Evolutionary conservation across 2,113 vertebrate genomes (phyloP), one percentile per base, ranked within the genome.

Genomic region (Zosterops hypoxanthus): DNA sequence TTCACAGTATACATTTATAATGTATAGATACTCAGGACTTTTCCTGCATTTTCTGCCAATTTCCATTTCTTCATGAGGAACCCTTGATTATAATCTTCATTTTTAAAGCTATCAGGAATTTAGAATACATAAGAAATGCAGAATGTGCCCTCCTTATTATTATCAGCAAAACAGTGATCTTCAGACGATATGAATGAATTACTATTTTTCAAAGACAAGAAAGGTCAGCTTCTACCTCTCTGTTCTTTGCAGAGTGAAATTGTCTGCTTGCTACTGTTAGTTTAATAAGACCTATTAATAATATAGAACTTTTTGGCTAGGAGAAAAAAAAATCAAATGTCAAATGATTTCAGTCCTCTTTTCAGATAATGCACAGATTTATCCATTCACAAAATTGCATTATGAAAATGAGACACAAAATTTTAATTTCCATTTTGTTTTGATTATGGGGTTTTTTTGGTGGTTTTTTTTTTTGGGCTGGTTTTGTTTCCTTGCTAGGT

Each of bases 211-310:
- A 55, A 78, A 41, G 19, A 65, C 18, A 39, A 41, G 86, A 93
- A 93, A 95, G 87, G 90, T 96, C 92, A 88, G 12, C 42, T 86
- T 73, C 56, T 86, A 78, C 79, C 50, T 92, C 63, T 80, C 55
- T 83, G 39, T 18, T 82, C 94, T 94, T 79, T 80, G 55, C 68
- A 36, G 46, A 76, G 36, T 65, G 81, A 63, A 80, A 88, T 77
- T 73, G 44, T 65, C 78, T 16, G 11, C 39, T 90, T 86, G 64
- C 31, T 90, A 28, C 55, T 93, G 47, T 90, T 83, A 60, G 71
- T 94, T 83, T 92, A 95, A 59, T 87, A 92, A 82, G 31, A 64
- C 14, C 52, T 82, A 77, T 95, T 90, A 93, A 95, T 90, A 91
- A 95, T 94, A 64, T 49, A 83, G 31, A 73, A 83, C 26, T 59